phyloP scores from a whole-genome alignment of 2,888 invertebrate species.

The Calliopum simillimum region DNA sequence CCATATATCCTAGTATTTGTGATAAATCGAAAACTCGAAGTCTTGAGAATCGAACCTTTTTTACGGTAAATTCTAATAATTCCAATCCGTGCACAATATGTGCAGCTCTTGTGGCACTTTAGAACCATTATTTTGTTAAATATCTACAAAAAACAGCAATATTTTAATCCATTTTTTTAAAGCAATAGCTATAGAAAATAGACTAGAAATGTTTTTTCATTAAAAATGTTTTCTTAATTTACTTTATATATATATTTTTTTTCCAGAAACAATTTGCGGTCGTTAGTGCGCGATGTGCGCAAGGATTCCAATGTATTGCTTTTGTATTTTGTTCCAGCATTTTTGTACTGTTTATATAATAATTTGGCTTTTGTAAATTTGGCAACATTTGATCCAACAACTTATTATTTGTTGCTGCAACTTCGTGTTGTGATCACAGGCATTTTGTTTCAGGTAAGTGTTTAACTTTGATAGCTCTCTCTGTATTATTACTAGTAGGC shows the following conservation, averaged over 20 bases:
- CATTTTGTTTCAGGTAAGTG: constrained; percentile 85
- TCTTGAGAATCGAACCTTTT: too few relatives aligned
- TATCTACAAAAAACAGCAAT: too few relatives aligned
- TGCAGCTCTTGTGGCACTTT: too few relatives aligned
- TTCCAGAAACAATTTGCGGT: constrained; percentile 53
- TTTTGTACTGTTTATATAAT: constrained; percentile 93
- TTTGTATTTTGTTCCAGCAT: constrained; percentile 90
- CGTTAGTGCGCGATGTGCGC: constrained; percentile 65
- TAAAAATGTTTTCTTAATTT: background rate
- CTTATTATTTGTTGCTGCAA: constrained; percentile 90
- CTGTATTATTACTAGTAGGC: too few relatives aligned
- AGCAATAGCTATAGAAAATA: background rate
- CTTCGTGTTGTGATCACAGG: constrained; percentile 93
- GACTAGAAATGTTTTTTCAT: background rate
- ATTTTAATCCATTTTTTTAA: too few relatives aligned
- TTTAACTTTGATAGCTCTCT: background rate
- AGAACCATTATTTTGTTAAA: too few relatives aligned
- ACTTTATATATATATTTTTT: background rate
- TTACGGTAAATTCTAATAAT: too few relatives aligned
- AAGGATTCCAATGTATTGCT: constrained; percentile 76
- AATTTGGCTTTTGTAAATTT: constrained; percentile 93
- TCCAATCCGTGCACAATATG: too few relatives aligned
- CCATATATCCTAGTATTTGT: too few relatives aligned
- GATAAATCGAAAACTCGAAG: too few relatives aligned
- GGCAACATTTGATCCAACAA: constrained; percentile 92